Evolutionary conservation across 2,888 invertebrate genomes (phyloP).

Genomic region (Lycaena phlaeas): DNA sequence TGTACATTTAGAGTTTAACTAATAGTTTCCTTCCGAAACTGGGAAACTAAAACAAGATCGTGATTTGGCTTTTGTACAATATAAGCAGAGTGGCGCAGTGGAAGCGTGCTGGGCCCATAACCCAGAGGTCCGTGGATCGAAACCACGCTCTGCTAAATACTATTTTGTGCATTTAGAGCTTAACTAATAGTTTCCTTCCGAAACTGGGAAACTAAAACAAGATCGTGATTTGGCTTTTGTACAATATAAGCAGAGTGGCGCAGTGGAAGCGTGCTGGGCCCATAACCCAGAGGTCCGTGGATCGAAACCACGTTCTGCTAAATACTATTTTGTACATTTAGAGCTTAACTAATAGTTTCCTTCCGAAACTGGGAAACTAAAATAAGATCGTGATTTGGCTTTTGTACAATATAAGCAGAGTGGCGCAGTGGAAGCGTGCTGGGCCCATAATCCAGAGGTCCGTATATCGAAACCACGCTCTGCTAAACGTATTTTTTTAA

Average conservation of each 20-base stretch:
- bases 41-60: too few species aligned
- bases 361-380: too few species aligned
- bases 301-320: constrained; percentile 91
- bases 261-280: constrained; percentile 89
- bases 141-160: constrained; percentile 83
- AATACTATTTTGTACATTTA: not conserved
- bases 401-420: too few species aligned
- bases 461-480: constrained; percentile 93
- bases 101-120: constrained; percentile 89
- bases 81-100: constrained; percentile 85
- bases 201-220: too few species aligned
- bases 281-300: constrained; percentile 94
- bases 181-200: too few species aligned
- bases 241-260: constrained; percentile 80
- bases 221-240: too few species aligned
- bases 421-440: constrained; percentile 89
- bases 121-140: constrained; percentile 95
- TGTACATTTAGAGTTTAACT: too few species aligned
- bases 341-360: too few species aligned
- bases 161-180: too few species aligned
- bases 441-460: constrained; percentile 93
- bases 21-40: too few species aligned
- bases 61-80: too few species aligned
- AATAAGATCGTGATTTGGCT: too few species aligned
- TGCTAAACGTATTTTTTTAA: constrained; percentile 56